These are phyloP conservation scores for Cheirogaleus medius DNA, from an alignment of 2,113 vertebrate genomes.

Conservation along the genomic window DNA sequence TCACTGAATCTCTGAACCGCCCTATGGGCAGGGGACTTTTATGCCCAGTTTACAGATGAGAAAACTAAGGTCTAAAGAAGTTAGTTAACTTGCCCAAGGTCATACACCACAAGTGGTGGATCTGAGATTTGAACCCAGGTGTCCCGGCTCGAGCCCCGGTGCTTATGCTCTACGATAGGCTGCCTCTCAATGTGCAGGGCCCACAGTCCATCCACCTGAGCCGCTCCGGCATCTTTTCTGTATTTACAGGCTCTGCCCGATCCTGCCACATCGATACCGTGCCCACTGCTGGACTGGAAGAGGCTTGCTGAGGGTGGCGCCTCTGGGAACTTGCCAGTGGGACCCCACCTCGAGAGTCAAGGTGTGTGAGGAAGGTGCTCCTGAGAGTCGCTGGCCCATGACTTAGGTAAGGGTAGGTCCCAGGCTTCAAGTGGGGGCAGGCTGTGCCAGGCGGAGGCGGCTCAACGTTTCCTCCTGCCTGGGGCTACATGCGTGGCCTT, in stretches of 20 bases:
- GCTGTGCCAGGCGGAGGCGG: not conserved
- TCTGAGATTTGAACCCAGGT: not conserved
- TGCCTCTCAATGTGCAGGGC: not conserved
- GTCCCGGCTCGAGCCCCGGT: not conserved
- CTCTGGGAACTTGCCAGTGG: not conserved
- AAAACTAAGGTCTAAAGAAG: not conserved
- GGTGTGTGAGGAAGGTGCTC: not conserved
- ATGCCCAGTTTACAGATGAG: not conserved
- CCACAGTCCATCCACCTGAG: fast-evolving
- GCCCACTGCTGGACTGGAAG: not conserved
- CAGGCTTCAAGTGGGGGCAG: not conserved
- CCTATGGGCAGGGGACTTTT: not conserved
- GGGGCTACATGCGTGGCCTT: fast-evolving
- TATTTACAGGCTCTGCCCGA: not conserved
- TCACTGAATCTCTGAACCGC: not conserved
- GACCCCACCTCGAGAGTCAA: slow-evolving; percentile 43
- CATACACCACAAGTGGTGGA: not conserved
- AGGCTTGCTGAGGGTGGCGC: not conserved
- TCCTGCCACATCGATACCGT: not conserved
- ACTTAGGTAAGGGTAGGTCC: not conserved
- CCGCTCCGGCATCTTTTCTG: not conserved
- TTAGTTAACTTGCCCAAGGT: not conserved
- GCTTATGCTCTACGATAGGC: not conserved
- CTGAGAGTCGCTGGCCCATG: slow-evolving; percentile 16
- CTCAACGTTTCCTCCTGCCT: not conserved